phyloP scores from a whole-genome alignment of 2,113 vertebrate genomes.

The Xiphophorus couchianus region DNA sequence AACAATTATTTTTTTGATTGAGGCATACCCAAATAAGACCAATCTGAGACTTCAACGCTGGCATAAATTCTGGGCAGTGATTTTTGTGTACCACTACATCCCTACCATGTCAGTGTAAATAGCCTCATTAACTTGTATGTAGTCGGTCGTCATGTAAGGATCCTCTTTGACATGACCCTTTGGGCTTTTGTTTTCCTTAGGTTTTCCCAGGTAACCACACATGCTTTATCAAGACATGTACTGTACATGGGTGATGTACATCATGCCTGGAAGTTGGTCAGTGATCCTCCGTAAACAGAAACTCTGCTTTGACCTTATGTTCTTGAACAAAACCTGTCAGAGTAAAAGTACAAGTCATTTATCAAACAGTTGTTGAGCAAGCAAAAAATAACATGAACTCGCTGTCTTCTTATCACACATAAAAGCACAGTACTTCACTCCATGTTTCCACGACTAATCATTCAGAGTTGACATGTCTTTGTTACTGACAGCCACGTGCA shows the following conservation, averaged over 20 bases:
- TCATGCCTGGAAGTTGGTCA: constrained; percentile 7
- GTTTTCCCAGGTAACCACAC: neutral
- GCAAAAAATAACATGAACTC: constrained; percentile 7
- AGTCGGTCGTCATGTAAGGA: neutral
- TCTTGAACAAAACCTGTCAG: neutral
- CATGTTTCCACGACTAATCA: neutral
- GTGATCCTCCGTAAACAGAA: neutral
- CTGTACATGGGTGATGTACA: neutral
- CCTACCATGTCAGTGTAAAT: constrained; percentile 1
- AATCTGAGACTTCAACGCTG: too few species aligned
- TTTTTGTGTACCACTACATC: too few species aligned
- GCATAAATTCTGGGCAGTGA: too few species aligned
- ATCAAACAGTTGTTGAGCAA: constrained; percentile 21
- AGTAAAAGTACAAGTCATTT: constrained; percentile 13
- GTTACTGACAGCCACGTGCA: neutral
- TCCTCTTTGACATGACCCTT: constrained; percentile 4
- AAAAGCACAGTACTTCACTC: neutral
- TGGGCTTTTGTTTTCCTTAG: neutral
- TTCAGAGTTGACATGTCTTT: constrained; percentile 4
- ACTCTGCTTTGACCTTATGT: neutral
- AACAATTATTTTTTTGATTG: too few species aligned
- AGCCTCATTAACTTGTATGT: neutral
- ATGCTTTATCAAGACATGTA: constrained; percentile 1
- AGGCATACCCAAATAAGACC: too few species aligned
- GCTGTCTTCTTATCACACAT: neutral